Evolutionary conservation across 1,140 invertebrate species (phyloP).

Genomic region (Melitaea cinxia): DNA sequence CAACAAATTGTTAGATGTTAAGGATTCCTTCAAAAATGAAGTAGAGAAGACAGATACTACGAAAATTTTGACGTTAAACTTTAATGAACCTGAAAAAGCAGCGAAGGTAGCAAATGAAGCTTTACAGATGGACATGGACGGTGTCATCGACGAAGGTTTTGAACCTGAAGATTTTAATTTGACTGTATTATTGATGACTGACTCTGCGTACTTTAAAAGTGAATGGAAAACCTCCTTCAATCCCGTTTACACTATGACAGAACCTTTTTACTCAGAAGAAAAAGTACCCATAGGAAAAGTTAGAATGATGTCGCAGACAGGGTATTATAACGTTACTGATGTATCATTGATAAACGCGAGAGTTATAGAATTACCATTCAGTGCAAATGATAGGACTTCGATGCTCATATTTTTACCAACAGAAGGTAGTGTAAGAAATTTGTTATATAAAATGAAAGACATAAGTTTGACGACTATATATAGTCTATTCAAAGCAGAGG

Average conservation of each 20-base stretch:
- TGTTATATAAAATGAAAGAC: constrained; percentile 75
- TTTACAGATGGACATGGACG: constrained; percentile 43
- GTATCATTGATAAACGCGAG: constrained; percentile 78
- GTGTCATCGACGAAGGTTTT: constrained; percentile 43
- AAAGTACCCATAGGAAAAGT: constrained; percentile 63
- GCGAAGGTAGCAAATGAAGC: constrained; percentile 47
- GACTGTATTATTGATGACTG: constrained; percentile 85
- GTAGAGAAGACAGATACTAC: constrained; percentile 44
- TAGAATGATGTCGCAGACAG: constrained; percentile 76
- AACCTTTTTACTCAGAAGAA: constrained; percentile 68
- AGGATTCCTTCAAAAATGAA: constrained; percentile 45
- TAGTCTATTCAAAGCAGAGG: constrained; percentile 63
- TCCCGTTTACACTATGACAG: constrained; percentile 74
- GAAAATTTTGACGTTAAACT: constrained; percentile 50
- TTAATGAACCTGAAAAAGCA: constrained; percentile 42
- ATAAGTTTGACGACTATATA: constrained; percentile 79
- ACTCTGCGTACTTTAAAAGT: constrained; percentile 88
- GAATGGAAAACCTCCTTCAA: constrained; percentile 86
- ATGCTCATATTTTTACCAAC: constrained; percentile 85
- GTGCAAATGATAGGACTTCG: constrained; percentile 81
- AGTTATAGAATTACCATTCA: constrained; percentile 86
- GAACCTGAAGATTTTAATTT: constrained; percentile 70
- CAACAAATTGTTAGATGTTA: constrained; percentile 52
- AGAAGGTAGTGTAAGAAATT: constrained; percentile 48
- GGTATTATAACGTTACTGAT: constrained; percentile 60